Conservation (phyloP, 2,797 vertebrate genomes). For the Channallabes apus region DNA sequence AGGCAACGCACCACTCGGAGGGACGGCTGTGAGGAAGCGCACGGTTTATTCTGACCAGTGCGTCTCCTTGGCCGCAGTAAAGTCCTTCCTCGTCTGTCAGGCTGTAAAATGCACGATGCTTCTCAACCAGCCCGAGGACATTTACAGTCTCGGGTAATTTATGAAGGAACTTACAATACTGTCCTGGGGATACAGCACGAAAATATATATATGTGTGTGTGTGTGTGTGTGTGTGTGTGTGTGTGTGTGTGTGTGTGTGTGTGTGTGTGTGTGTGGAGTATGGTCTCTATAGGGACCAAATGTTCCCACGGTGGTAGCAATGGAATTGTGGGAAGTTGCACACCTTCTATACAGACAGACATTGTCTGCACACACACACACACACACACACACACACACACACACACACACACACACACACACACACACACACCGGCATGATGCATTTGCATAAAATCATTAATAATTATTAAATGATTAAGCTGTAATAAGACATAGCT, state of each 20-base stretch:
- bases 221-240: no score
- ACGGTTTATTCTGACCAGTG: neutral
- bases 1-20: constrained; percentile 16
- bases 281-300: neutral
- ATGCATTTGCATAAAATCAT: neutral
- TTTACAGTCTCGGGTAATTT: constrained; percentile 19
- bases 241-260: constrained; percentile 24
- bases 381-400: no score
- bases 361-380: no score
- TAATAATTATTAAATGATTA: neutral
- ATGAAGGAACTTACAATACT: neutral
- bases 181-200: neutral
- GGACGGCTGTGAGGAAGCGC: neutral
- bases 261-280: constrained; percentile 12
- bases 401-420: no score
- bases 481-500: neutral
- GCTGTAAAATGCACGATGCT: neutral
- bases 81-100: neutral
- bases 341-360: neutral
- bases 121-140: neutral
- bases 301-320: neutral
- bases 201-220: no score
- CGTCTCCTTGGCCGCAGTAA: neutral
- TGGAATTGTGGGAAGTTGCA: constrained; percentile 1
- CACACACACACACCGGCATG: neutral